Evolutionary conservation across 2,113 vertebrate species (phyloP), one percentile per base, ranked within the genome.

Genomic region (Bothrops jararaca): DNA sequence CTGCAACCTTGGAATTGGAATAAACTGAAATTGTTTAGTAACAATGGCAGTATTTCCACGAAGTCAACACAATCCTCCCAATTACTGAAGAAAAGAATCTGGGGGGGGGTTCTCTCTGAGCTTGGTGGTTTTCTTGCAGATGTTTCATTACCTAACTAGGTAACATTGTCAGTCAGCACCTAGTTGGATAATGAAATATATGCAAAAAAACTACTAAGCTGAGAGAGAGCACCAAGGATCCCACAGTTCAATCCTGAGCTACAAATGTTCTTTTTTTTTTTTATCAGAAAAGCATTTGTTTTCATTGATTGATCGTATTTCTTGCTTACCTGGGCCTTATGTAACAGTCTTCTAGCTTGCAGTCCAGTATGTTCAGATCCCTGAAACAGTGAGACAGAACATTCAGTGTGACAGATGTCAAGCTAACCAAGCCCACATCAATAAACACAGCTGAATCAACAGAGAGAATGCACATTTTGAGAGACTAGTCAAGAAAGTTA

Each of bases 341-440:
- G 91, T 94, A 93, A 45, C 87, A 93, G 95, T 95, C 95, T 96
- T 93, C 57, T 96, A 94, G 88, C 96, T 97, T 96, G 91, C 93
- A 96, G 90, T 85, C 96, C 96, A 92, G 92, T 93, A 95, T 92
- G 56, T 96, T 96, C 92, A 93, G 57, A 90, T 56, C 90, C 96
- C 98, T 98, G 97, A 94, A 98, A 98, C 0, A 97, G 96, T 89
- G 97, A 98, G 96, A 97, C 96, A 98, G 95, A 97, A 97, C 96
- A 98, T 95, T 97, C 94, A 97, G 94, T 97, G 94, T 96, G 94
- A 96, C 92, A 94, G 90, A 92, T 54, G 52, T 3, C 90, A 50
- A 95, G 56, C 95, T 94, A 54, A 86, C 91, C 88, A 74, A 90
- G 94, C 90, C 91, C 92, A 96, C 93, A 94, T 94, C 39, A 96